Evolutionary conservation across 2,113 vertebrate species (phyloP).

Genomic region (Rhineura floridana): DNA sequence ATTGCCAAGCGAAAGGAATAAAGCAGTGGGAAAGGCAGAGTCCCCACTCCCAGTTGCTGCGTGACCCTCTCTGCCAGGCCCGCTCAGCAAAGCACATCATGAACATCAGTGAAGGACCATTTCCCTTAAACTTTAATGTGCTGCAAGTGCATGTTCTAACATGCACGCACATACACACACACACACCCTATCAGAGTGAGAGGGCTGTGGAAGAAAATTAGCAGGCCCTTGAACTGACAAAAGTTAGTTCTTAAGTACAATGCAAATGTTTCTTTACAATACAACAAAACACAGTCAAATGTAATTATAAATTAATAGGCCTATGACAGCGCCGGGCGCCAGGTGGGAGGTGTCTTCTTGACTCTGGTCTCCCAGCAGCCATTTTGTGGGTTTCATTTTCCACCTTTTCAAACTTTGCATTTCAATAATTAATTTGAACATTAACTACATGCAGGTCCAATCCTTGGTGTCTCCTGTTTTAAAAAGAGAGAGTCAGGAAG

Average conservation of each 20-base stretch:
- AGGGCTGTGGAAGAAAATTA: neutral
- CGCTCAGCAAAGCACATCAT: neutral
- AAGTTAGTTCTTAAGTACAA: neutral
- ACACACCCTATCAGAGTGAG: neutral
- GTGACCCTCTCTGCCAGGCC: neutral
- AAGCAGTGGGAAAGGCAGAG: neutral
- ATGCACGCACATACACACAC: neutral
- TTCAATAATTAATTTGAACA: no score
- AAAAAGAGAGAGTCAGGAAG: no score
- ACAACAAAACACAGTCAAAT: neutral
- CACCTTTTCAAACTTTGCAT: no score
- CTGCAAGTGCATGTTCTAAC: neutral
- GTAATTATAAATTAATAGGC: no score
- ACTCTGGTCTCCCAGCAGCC: neutral
- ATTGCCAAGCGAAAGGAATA: neutral
- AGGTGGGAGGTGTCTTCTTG: neutral
- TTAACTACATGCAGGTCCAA: no score
- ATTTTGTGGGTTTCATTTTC: neutral
- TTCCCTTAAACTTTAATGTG: neutral
- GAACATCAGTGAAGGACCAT: neutral
- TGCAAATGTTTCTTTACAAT: neutral
- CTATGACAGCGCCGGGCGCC: no score
- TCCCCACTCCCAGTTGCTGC: neutral
- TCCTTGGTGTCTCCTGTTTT: no score
- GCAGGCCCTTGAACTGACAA: neutral